These are phyloP conservation scores for Coturnix japonica DNA, from an alignment of 2,113 vertebrate species.

Conservation along the genomic window DNA sequence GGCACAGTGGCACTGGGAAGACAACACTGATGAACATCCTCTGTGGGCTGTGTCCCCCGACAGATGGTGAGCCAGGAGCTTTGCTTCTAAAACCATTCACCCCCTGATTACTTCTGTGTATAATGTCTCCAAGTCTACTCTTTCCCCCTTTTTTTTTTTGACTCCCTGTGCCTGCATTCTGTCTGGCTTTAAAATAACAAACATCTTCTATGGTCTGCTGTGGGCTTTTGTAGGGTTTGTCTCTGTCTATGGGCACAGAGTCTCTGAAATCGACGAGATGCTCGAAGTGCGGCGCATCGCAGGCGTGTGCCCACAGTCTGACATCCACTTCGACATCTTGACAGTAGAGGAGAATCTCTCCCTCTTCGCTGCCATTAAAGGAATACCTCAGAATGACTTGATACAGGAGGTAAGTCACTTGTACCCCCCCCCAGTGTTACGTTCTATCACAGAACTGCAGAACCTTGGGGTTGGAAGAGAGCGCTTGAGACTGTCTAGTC, in stretches of 20 bases:
- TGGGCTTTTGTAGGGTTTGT: conserved; percentile 79
- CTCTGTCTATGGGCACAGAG: conserved; percentile 89
- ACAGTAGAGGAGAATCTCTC: conserved; percentile 96
- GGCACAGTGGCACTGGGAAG: conserved; percentile 96
- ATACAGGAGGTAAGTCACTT: conserved; percentile 84
- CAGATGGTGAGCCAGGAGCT: conserved; percentile 74
- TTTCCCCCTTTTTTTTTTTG: not conserved
- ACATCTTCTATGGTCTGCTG: rapidly evolving
- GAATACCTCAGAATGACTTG: conserved; percentile 85
- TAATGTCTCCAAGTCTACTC: rapidly evolving
- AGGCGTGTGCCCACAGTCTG: conserved; percentile 94
- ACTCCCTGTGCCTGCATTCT: not conserved
- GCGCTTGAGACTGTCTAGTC: not conserved
- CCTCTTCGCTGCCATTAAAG: conserved; percentile 94
- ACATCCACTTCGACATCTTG: conserved; percentile 95
- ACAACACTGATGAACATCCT: conserved; percentile 97
- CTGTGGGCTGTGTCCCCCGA: conserved; percentile 91
- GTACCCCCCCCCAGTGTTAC: not conserved
- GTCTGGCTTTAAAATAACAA: not conserved
- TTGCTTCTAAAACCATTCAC: rapidly evolving
- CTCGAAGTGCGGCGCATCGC: conserved; percentile 91
- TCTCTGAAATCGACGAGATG: conserved; percentile 90
- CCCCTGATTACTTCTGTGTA: rapidly evolving
- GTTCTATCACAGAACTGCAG: rapidly evolving
- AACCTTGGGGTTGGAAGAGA: not conserved